Base-by-base conservation (phyloP, 2,797 vertebrate species). In the Nasua narica region DNA sequence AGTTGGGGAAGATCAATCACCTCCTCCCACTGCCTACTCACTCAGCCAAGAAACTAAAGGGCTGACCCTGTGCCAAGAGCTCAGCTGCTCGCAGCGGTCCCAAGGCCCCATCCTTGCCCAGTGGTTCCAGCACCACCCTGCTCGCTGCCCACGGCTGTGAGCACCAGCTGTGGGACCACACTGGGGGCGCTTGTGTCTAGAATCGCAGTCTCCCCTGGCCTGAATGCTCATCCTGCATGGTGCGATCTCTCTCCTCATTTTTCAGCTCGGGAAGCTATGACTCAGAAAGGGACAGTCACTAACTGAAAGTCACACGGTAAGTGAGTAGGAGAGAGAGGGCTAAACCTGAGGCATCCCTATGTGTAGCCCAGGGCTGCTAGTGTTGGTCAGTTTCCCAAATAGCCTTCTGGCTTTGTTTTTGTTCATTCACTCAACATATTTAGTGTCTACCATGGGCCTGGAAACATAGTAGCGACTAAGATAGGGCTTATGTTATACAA, bases 1-100 rank as follows among this genome's bases (percentile, higher is more conserved):
- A 77, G 37, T 32, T 11, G 48, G n/a, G n/a, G 14, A 37, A 96
- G 78, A 94, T 93, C 91, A 67, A 74, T 97, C 94, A 95, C 72
- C 72, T 48, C 46, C 23, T 79, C 50, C 76, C 87, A 54, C 46
- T 72, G 54, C 48, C 76, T 79, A 78, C 62, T 95, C 62, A 37
- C 29, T 54, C 90, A 56, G 86, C 86, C 92, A 89, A 96, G 78
- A 96, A 95, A 93, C 40, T 52, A 48, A 69, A 77, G 29, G 90
- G 14, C 72, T 91, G 87, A 52, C 29, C 67, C 27, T 32, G 2
- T 50, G 72, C 90, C 70, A 14, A 37, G 77, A 89, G 16, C 43
- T 35, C 37, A 10, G 87, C 56, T 79, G 40, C 78, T 67, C 54
- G 48, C 88, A 83, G 87, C 89, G 70, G 79, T 87, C 62, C 69